A percentile compares a stretch with the other conserved stretches of the same genome.
Conservation (phyloP, 2,113 vertebrate species). For the Capricornis sumatraensis region DNA sequence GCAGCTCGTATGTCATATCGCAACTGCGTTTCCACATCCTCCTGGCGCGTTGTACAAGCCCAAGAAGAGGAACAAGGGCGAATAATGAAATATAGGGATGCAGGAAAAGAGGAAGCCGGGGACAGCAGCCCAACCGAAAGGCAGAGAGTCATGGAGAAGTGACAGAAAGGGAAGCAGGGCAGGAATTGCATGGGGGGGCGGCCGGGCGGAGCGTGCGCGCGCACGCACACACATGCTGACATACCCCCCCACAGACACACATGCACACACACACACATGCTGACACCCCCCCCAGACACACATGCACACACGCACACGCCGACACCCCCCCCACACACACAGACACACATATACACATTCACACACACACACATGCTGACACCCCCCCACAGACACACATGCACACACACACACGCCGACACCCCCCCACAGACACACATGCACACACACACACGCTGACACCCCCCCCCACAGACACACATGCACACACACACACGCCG, state of each 20-base stretch:
- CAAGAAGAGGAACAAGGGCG: slow-evolving; percentile 92
- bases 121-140: slow-evolving; percentile 89
- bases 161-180: slow-evolving; percentile 95
- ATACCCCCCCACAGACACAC: background rate
- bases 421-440: background rate
- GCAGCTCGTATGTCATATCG: slow-evolving; percentile 84
- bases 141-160: slow-evolving; percentile 96
- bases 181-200: slow-evolving; percentile 84
- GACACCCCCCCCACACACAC: background rate
- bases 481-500: background rate
- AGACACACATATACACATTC: rapidly evolving
- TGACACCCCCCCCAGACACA: background rate
- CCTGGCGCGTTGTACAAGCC: slow-evolving; percentile 82
- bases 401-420: background rate
- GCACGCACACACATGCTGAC: background rate
- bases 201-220: background rate
- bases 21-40: slow-evolving; percentile 91
- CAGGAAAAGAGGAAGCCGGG: slow-evolving; percentile 94
- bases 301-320: background rate
- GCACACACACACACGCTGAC: background rate
- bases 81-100: slow-evolving; percentile 96
- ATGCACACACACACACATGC: background rate
- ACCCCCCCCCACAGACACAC: background rate
- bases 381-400: background rate
- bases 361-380: background rate